Conservation (phyloP, 2,888 invertebrate species). For the Zygogramma bicolorata region DNA sequence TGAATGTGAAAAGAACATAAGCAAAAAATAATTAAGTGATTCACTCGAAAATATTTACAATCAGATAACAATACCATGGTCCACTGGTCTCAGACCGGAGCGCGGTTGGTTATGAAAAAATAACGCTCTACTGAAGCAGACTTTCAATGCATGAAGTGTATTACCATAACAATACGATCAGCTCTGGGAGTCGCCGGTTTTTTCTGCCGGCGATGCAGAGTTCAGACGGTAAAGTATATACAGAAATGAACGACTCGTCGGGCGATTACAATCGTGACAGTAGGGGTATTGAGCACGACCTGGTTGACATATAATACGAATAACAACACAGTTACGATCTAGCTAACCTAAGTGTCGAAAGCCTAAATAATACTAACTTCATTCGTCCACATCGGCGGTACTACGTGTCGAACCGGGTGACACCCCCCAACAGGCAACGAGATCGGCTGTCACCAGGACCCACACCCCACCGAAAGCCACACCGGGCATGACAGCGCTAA, state of each 20-base stretch:
- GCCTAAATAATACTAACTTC: constrained; percentile 66
- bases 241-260: constrained; percentile 58
- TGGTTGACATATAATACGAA: constrained; percentile 66
- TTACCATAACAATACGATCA: constrained; percentile 29
- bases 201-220: constrained; percentile 13
- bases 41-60: constrained; percentile 68
- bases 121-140: constrained; percentile 66
- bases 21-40: constrained; percentile 66
- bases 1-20: constrained; percentile 67
- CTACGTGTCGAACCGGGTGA: constrained; percentile 44
- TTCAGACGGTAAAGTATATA: constrained; percentile 46
- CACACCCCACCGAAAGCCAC: constrained; percentile 28
- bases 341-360: constrained; percentile 68
- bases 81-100: constrained; percentile 66
- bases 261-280: constrained; percentile 63
- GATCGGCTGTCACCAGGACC: constrained; percentile 47
- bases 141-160: constrained; percentile 50
- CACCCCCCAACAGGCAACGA: constrained; percentile 51
- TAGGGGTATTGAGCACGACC: constrained; percentile 67
- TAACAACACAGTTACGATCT: constrained; percentile 69
- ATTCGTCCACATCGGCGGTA: constrained; percentile 48
- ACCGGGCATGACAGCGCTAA: constrained; percentile 61
- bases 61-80: constrained; percentile 66
- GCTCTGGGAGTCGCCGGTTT: constrained; percentile 14
- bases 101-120: constrained; percentile 62